These are phyloP conservation scores for Perca fluviatilis DNA, from an alignment of 2,113 vertebrate species.

Conservation along the genomic window DNA sequence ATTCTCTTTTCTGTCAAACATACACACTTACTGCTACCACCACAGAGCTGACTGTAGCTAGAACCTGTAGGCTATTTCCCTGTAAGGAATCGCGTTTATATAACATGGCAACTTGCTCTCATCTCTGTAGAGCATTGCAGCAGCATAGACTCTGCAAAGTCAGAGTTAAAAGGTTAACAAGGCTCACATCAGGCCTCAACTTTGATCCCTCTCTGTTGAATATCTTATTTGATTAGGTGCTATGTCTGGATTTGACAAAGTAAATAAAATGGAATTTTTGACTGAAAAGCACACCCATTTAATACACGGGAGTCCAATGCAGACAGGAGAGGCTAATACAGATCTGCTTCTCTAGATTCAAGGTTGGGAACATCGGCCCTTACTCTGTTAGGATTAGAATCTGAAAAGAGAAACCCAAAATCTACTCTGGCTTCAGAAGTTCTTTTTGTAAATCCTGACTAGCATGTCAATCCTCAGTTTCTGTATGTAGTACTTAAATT, in stretches of 20 bases:
- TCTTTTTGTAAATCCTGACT: neutral
- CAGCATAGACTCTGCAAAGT: neutral
- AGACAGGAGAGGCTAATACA: neutral
- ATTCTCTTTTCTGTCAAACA: constrained; percentile 1
- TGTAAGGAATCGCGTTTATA: constrained; percentile 33
- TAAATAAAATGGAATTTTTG: constrained; percentile 6
- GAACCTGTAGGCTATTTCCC: constrained; percentile 33
- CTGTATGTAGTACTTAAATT: neutral
- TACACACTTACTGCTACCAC: neutral
- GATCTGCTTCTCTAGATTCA: constrained; percentile 4
- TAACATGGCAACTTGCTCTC: constrained; percentile 20
- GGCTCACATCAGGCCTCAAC: constrained; percentile 2
- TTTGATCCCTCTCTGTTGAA: constrained; percentile 9
- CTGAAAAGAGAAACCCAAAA: neutral
- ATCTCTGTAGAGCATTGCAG: constrained; percentile 13
- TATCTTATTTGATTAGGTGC: constrained; percentile 6
- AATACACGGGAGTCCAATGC: constrained; percentile 7
- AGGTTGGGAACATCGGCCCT: constrained; percentile 4
- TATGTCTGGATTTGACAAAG: constrained; percentile 12
- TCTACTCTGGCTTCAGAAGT: neutral
- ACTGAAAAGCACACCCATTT: neutral
- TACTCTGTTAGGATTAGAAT: neutral
- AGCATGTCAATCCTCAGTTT: neutral
- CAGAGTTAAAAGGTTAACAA: neutral
- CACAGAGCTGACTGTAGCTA: constrained; percentile 22